phyloP scores from a whole-genome alignment of 1,140 invertebrate genomes.

The Popillia japonica region DNA sequence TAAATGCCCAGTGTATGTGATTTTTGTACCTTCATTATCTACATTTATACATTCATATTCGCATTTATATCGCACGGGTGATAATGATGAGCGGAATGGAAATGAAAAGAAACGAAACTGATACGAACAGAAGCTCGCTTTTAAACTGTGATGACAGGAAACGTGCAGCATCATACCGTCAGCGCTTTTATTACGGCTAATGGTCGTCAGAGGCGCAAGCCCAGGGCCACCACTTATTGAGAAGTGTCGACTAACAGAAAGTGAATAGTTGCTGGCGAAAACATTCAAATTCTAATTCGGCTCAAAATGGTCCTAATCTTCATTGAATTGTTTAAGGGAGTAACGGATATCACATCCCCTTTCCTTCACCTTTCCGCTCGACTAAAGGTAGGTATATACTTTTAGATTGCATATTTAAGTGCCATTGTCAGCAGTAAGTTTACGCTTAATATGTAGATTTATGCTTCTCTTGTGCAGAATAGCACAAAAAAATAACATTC shows the following conservation, averaged over 20 bases:
- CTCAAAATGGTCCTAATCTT: conserved; percentile 5
- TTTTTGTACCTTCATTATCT: conserved; percentile 34
- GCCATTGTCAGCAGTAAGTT: too few relatives aligned
- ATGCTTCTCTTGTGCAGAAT: too few relatives aligned
- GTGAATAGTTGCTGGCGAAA: not conserved
- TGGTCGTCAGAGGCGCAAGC: conserved; percentile 36
- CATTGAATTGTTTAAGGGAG: conserved; percentile 19
- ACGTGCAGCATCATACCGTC: conserved; percentile 46
- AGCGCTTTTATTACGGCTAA: conserved; percentile 48
- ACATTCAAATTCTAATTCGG: conserved; percentile 33
- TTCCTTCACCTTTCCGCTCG: not conserved
- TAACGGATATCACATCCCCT: not conserved
- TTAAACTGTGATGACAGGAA: conserved; percentile 51
- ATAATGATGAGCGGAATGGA: conserved; percentile 47
- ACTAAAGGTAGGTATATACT: not conserved
- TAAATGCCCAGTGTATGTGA: conserved; percentile 33
- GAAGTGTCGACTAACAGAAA: conserved; percentile 34
- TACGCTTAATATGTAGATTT: too few relatives aligned
- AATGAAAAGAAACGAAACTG: conserved; percentile 49
- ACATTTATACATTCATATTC: conserved; percentile 40
- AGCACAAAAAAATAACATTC: too few relatives aligned
- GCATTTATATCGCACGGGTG: conserved; percentile 34
- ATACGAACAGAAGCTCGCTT: conserved; percentile 50
- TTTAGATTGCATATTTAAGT: not conserved
- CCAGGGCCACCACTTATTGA: conserved; percentile 21